Conservation (phyloP, 2,797 vertebrate genomes). For the Syngnathus acus region DNA sequence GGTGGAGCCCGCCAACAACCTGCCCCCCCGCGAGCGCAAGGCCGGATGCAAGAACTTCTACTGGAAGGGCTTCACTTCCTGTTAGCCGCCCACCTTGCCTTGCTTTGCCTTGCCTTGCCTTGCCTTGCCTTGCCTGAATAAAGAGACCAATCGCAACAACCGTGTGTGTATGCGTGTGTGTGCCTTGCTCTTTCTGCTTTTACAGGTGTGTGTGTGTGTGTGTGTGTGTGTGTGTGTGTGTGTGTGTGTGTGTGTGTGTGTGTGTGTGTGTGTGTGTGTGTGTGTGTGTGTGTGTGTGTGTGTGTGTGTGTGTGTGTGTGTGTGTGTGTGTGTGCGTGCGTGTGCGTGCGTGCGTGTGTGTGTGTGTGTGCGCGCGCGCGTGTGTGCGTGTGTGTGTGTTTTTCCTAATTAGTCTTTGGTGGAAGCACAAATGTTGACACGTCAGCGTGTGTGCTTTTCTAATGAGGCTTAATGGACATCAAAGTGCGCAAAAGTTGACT, state of each 20-base stretch:
- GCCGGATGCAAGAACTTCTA: slow-evolving; percentile 75
- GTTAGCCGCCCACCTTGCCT: slow-evolving; percentile 29
- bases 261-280: not conserved
- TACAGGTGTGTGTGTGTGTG: too few relatives aligned
- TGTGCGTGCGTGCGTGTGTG: not conserved
- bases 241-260: not conserved
- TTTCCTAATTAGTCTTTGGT: not conserved
- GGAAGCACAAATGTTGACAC: slow-evolving; percentile 1
- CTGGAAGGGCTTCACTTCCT: slow-evolving; percentile 74
- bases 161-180: not conserved
- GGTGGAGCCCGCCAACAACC: slow-evolving; percentile 48
- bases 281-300: not conserved
- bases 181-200: not conserved
- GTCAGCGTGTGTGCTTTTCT: not conserved
- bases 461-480: not conserved
- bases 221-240: not conserved
- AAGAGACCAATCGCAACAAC: slow-evolving; percentile 42
- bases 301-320: not conserved
- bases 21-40: slow-evolving; percentile 64
- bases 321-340: not conserved
- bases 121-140: slow-evolving; percentile 28
- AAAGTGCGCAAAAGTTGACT: not conserved
- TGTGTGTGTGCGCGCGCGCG: not conserved
- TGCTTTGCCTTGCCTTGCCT: not conserved
- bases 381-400: not conserved